Evolutionary conservation across 2,797 vertebrate species (phyloP).

Genomic region (Tokudaia muenninki): DNA sequence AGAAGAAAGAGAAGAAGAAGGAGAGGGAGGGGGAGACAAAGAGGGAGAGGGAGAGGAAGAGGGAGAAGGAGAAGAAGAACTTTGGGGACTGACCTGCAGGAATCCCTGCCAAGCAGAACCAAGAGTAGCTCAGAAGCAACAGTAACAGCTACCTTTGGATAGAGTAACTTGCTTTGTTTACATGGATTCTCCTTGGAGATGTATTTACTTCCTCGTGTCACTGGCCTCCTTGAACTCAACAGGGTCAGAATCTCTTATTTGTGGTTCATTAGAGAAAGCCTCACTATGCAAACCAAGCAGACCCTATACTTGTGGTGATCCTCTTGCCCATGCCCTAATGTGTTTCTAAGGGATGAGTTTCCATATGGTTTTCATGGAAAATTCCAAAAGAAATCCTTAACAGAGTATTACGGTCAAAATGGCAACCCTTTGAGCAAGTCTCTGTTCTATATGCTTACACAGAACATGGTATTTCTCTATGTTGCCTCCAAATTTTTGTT

Average conservation of each 20-base stretch:
- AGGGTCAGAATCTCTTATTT: not conserved
- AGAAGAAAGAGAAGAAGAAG: too few species aligned
- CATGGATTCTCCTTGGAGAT: not conserved
- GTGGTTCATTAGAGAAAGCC: not conserved
- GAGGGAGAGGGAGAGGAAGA: too few species aligned
- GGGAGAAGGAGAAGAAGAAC: not conserved
- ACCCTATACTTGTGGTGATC: not conserved
- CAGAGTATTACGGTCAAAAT: not conserved
- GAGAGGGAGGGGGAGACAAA: accelerated
- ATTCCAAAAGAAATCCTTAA: not conserved
- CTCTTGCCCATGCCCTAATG: not conserved
- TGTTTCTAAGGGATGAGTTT: not conserved
- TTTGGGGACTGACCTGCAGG: not conserved
- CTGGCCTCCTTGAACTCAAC: not conserved
- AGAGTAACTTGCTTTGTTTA: not conserved
- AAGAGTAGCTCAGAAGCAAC: not conserved
- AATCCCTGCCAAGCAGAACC: not conserved
- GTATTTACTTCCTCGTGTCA: not conserved
- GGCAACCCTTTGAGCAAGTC: not conserved
- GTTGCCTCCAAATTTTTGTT: not conserved
- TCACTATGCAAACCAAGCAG: not conserved
- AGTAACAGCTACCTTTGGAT: not conserved
- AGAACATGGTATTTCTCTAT: not conserved
- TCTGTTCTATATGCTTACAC: not conserved
- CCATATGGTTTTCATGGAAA: not conserved